A percentile compares a stretch with the other conserved stretches of the same genome.
Evolutionary conservation across 2,797 vertebrate genomes (phyloP).

Genomic region (Caiman crocodilus): DNA sequence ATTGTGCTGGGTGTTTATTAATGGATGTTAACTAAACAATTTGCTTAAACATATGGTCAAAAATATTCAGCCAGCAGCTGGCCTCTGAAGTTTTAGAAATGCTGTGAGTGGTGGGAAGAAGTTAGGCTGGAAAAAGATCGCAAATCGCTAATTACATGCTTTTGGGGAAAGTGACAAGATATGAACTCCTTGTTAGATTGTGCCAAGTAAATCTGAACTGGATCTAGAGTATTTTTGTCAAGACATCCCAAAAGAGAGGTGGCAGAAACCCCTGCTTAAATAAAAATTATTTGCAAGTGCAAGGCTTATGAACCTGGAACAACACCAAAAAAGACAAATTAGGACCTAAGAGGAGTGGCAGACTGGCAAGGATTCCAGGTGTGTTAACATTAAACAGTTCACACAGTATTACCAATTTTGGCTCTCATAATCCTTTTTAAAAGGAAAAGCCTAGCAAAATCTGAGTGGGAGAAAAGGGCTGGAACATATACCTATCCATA

Average conservation of each 20-base stretch:
- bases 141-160: fast-evolving
- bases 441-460: not conserved
- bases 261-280: not conserved
- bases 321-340: no score
- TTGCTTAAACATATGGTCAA: not conserved
- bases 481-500: not conserved
- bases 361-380: not conserved
- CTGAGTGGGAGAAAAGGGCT: no score
- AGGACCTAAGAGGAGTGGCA: not conserved
- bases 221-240: not conserved
- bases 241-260: not conserved
- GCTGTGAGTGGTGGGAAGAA: not conserved
- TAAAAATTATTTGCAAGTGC: not conserved
- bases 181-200: not conserved
- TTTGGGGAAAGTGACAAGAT: not conserved
- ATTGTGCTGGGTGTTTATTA: not conserved
- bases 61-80: not conserved
- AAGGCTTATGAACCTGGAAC: not conserved
- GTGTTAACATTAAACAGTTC: not conserved
- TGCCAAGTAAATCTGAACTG: not conserved
- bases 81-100: not conserved
- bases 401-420: not conserved
- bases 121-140: not conserved
- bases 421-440: not conserved
- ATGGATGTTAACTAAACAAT: not conserved